Conservation (phyloP, 2,113 vertebrate genomes). For the Phainopepla nitens region DNA sequence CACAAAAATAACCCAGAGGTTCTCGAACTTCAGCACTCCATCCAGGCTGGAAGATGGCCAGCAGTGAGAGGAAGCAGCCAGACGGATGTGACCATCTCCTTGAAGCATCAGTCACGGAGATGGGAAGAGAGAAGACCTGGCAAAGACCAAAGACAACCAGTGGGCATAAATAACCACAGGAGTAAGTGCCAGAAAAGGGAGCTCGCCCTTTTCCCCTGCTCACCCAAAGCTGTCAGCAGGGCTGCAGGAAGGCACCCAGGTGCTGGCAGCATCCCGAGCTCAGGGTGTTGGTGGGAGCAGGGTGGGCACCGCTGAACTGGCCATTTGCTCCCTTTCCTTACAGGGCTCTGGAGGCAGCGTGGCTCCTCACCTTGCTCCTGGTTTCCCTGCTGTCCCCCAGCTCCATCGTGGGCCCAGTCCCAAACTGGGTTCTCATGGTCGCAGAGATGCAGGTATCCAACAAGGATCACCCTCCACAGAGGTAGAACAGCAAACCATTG, state of each 20-base stretch:
- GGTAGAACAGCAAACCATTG: neutral
- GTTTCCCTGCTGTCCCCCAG: neutral
- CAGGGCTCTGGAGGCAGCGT: neutral
- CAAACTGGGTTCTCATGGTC: neutral
- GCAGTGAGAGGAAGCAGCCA: neutral
- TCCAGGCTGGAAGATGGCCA: neutral
- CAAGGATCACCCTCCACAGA: neutral
- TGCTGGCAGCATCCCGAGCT: neutral
- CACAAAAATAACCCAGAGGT: neutral
- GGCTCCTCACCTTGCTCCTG: neutral
- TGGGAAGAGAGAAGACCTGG: neutral
- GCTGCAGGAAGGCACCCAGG: neutral
- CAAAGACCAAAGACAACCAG: neutral
- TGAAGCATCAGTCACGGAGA: neutral
- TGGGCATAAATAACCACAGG: neutral
- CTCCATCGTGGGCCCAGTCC: fast-evolving
- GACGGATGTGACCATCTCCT: neutral
- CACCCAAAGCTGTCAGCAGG: fast-evolving
- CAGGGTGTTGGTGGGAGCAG: neutral
- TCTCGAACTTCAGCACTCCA: neutral
- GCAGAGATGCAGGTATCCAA: constrained; percentile 20
- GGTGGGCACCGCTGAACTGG: neutral
- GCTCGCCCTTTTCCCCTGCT: neutral
- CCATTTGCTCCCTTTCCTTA: neutral
- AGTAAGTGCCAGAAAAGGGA: neutral